These are phyloP conservation scores for Phaenicophaeus curvirostris DNA, from an alignment of 2,797 vertebrate species.

Conservation along the genomic window DNA sequence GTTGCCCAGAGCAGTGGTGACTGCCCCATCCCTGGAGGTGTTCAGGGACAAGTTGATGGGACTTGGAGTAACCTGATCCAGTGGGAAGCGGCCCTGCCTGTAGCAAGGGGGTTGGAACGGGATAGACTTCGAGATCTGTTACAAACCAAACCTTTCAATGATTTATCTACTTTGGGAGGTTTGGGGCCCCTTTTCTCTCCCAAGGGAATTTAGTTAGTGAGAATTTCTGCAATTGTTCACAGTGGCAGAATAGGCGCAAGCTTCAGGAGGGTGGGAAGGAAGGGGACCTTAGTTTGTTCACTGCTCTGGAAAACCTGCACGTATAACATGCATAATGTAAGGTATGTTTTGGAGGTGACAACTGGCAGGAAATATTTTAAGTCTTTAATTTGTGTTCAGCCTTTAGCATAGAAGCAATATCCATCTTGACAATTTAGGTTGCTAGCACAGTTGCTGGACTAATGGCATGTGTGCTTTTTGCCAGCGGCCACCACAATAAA, in stretches of 20 bases:
- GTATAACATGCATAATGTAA: not conserved
- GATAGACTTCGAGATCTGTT: too few species aligned
- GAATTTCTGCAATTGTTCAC: not conserved
- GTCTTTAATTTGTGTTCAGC: not conserved
- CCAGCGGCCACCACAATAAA: not conserved
- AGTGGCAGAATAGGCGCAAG: not conserved
- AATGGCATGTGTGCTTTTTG: not conserved
- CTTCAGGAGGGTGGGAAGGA: not conserved
- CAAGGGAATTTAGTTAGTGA: not conserved
- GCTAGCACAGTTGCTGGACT: not conserved
- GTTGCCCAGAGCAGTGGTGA: too few species aligned
- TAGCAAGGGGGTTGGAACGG: too few species aligned
- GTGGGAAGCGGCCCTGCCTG: too few species aligned
- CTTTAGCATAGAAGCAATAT: not conserved
- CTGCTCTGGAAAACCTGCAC: not conserved
- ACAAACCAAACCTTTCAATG: too few species aligned
- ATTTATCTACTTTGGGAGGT: not conserved
- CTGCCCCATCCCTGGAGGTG: too few species aligned
- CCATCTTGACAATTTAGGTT: not conserved
- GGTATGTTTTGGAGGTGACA: not conserved
- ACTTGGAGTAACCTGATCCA: too few species aligned
- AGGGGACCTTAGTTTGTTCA: not conserved
- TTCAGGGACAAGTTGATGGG: too few species aligned
- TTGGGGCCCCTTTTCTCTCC: too few species aligned
- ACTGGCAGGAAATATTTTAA: not conserved